Base-by-base conservation (phyloP, 2,888 invertebrate species). In the Pyrochroa serraticornis region DNA sequence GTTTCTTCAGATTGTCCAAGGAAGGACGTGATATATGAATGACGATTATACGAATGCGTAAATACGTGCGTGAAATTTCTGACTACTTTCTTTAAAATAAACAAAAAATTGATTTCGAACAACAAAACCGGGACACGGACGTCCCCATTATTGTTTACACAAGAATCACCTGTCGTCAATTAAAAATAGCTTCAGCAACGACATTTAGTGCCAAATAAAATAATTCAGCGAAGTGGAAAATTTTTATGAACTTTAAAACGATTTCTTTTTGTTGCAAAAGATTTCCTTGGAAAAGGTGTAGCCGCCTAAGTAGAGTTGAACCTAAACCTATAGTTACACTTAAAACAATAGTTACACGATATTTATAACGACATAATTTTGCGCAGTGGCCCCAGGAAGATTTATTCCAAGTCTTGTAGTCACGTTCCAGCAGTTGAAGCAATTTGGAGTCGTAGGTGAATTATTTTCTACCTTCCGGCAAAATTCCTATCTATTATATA, bases 371-470 rank as follows among this genome's bases (percentile, higher is more conserved):
- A 7, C n/a, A 36, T 10, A 35, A 36, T 34, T 38, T 47, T 38
- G 31, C 38, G 9, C 47, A 37, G 9, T 10, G 34, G 39, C 38
- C 13, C 12, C 8, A 13, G 35, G 35, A 39, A 33, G 22, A 48
- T 8, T 9, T 12, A 47, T 37, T 38, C 7, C 8, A 14, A 41
- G 34, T 41, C 10, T 9, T 35, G n/a, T 6, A 34, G 49, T 49
- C 49, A 49, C 49, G 49, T 43, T 50, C 41, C 22, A 14, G 22
- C 22, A 22, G 22, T 30, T 39, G 30, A 48, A 39, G 39, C 14
- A 49, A 43, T 36, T 41, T 49, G 32, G 47, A n/a, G 10, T 36
- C 39, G 50, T 50, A 43, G 50, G 50, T 50, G 50, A 14, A 49
- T 33, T 10, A 34, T 50, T 50, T 50, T 50, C 50, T 50, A 50